Base-by-base conservation (phyloP, 2,888 invertebrate species). In the Leptopilina drosophilae region DNA sequence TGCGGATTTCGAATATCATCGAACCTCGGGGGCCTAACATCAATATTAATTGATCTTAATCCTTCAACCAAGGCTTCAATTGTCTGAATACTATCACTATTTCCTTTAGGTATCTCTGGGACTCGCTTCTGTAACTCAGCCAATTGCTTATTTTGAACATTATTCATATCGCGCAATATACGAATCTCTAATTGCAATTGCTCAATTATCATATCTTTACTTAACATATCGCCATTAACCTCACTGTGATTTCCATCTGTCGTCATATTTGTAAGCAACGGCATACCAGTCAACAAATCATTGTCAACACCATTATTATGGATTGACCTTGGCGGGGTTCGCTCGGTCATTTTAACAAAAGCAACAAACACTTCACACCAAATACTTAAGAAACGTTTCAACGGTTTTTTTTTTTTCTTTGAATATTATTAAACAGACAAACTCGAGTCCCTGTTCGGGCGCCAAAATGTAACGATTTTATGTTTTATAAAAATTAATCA, bases 1-100 rank as follows among this genome's bases (percentile, higher is more conserved):
- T 49, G 42, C 2, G 64, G 49, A 64, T 78, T 78, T 14, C 64
- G 14, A 40, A 9, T 15, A 12, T 73, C 73, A 5, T 12, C 15
- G 42, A 78, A 78, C 49, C 73, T 78, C 7, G 78, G 73, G 8
- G 26, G 8, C 12, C 64, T 40, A 49, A 64, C 12, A 12, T 78
- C 59, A 14, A 78, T 78, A 20, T 56, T 42, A 3, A 56, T 42
- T 8, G 33, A 46, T 62, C 73, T 64, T 8, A 78, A 33, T 9
- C 73, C 73, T 9, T 64, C 33, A 64, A 64, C 12, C 33, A 64
- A 33, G 5, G 11, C 9, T 12, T 64, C 7, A 12, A 64, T 14
- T 14, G 49, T 49, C 49, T 11, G 11, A 11, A 33, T 5, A 14
- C 33, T 2, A 4, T 5, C 33, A 26, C 33, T 2, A 14, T 26